A percentile compares a stretch with the other conserved stretches of the same genome.
Conservation (phyloP, 1,140 invertebrate species). For the Harpegnathos saltator region DNA sequence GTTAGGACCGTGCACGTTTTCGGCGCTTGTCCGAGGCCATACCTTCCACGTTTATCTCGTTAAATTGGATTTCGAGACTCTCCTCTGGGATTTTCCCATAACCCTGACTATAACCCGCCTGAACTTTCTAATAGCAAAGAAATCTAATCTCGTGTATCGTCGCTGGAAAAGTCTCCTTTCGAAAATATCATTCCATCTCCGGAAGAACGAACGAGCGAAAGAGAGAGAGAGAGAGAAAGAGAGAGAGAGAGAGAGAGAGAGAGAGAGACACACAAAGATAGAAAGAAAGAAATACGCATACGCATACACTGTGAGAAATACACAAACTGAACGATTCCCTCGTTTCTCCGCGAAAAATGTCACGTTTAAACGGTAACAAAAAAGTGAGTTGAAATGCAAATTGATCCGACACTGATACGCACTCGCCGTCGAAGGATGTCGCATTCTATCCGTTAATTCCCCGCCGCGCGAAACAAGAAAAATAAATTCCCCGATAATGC, state of each 20-base stretch:
- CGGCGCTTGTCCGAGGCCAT: not conserved
- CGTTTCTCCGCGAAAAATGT: not conserved
- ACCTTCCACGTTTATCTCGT: slow-evolving; percentile 6
- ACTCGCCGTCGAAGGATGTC: not conserved
- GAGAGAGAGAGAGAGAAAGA: no score
- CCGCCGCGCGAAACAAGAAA: slow-evolving; percentile 1
- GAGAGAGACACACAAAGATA: no score
- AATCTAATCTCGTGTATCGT: not conserved
- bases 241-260: no score
- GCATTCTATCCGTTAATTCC: slow-evolving; percentile 8
- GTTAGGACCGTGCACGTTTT: not conserved
- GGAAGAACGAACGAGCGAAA: no score
- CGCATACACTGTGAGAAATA: no score
- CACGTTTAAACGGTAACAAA: not conserved
- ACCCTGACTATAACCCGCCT: not conserved
- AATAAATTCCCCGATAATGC: slow-evolving; percentile 8
- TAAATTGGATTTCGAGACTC: slow-evolving; percentile 14
- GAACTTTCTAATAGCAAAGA: slow-evolving; percentile 6
- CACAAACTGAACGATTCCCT: no score
- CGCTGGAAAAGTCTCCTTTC: not conserved
- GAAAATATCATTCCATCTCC: not conserved
- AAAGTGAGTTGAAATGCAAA: not conserved
- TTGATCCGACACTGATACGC: slow-evolving; percentile 20
- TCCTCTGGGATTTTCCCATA: not conserved
- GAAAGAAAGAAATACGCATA: no score